A percentile compares a stretch with the other conserved stretches of the same genome.
phyloP scores from a whole-genome alignment of 2,888 invertebrate genomes.

The Lacanobia wlatinum region DNA sequence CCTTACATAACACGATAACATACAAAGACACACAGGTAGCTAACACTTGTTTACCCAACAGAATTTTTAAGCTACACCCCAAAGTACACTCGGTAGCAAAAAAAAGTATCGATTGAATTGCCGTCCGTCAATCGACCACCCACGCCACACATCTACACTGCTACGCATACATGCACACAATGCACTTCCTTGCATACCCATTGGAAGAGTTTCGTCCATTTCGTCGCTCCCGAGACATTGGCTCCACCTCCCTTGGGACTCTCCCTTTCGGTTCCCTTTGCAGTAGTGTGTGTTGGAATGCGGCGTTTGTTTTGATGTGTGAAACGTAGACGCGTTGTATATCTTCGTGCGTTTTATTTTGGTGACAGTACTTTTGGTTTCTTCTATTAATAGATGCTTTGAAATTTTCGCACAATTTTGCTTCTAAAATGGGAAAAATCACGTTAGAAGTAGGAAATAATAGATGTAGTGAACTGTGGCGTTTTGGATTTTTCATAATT shows the following conservation, averaged over 20 bases:
- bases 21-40: slow-evolving; percentile 29
- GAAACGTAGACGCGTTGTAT: slow-evolving; percentile 72
- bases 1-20: not conserved
- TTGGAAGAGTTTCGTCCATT: slow-evolving; percentile 87
- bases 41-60: slow-evolving; percentile 51
- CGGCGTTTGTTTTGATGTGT: slow-evolving; percentile 72
- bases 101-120: slow-evolving; percentile 74
- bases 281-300: slow-evolving; percentile 72
- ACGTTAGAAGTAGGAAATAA: not conserved
- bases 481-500: too few species aligned
- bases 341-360: slow-evolving; percentile 80
- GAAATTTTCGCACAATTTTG: slow-evolving; percentile 49
- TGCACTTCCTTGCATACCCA: slow-evolving; percentile 89
- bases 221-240: slow-evolving; percentile 86
- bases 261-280: slow-evolving; percentile 83
- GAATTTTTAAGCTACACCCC: slow-evolving; percentile 50
- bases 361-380: slow-evolving; percentile 70
- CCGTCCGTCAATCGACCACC: slow-evolving; percentile 77
- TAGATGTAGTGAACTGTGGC: not conserved
- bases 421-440: slow-evolving; percentile 6
- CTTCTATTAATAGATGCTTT: slow-evolving; percentile 62
- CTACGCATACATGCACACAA: slow-evolving; percentile 72
- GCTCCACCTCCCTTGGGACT: slow-evolving; percentile 90
- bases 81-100: slow-evolving; percentile 46
- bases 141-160: slow-evolving; percentile 68